Conservation (phyloP, 1,140 invertebrate species). For the Zaprionus lachaisei region DNA sequence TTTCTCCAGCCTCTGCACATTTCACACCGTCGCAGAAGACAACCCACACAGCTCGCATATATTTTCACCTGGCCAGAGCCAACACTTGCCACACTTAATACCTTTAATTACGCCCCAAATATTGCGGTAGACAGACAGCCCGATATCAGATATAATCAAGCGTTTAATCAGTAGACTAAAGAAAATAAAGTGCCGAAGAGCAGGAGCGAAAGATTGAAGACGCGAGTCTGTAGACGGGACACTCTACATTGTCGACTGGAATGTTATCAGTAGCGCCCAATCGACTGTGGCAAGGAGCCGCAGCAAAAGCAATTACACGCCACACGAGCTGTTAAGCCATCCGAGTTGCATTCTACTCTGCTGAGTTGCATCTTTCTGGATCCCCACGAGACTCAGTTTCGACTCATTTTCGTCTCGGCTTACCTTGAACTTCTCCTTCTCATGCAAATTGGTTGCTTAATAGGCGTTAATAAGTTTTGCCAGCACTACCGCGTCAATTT, state of each 20-base stretch:
- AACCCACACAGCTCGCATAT: constrained; percentile 19
- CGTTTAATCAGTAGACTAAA: constrained; percentile 76
- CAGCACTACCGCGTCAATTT: constrained; percentile 56
- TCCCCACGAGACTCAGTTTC: not conserved
- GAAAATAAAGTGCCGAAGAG: constrained; percentile 50
- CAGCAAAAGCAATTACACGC: constrained; percentile 68
- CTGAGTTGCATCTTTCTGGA: constrained; percentile 6
- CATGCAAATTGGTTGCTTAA: constrained; percentile 68
- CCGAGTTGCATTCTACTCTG: constrained; percentile 23
- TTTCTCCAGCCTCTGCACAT: constrained; percentile 17
- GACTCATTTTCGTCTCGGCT: constrained; percentile 34
- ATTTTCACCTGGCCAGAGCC: constrained; percentile 47
- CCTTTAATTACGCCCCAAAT: constrained; percentile 79
- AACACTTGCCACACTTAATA: constrained; percentile 63
- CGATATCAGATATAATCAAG: constrained; percentile 57
- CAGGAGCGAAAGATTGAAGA: constrained; percentile 11
- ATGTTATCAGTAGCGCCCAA: constrained; percentile 62
- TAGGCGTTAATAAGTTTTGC: constrained; percentile 66
- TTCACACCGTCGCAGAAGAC: constrained; percentile 26
- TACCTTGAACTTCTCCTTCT: constrained; percentile 65
- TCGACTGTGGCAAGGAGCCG: constrained; percentile 36
- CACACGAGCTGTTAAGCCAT: constrained; percentile 33
- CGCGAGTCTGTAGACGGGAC: not conserved
- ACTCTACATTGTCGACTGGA: constrained; percentile 44
- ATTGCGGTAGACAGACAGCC: constrained; percentile 42